Conservation (phyloP, 2,888 invertebrate species). For the Drosophila falleni region DNA sequence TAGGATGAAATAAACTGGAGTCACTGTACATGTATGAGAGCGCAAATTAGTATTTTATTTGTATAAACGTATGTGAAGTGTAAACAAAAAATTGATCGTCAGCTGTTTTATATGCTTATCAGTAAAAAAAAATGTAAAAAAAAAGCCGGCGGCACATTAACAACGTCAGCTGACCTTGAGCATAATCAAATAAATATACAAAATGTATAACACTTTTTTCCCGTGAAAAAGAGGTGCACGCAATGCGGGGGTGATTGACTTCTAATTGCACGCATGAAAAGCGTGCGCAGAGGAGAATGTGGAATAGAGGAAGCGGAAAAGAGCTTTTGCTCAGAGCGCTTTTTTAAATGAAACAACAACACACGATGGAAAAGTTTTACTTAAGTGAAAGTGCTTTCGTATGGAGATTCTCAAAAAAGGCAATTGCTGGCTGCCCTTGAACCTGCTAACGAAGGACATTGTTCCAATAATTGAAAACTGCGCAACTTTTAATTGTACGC, state of each 20-base stretch:
- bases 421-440: slow-evolving; percentile 56
- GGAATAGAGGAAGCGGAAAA: not conserved
- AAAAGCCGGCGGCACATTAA: slow-evolving; percentile 8
- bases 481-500: not conserved
- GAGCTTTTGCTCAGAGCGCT: slow-evolving; percentile 53
- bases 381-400: slow-evolving; percentile 44
- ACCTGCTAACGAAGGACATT: slow-evolving; percentile 55
- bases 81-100: slow-evolving; percentile 66
- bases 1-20: too few relatives aligned
- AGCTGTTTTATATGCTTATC: slow-evolving; percentile 61
- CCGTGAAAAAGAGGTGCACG: slow-evolving; percentile 16
- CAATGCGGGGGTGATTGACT: slow-evolving; percentile 43
- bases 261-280: slow-evolving; percentile 41
- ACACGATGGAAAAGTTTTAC: slow-evolving; percentile 29
- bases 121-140: slow-evolving; percentile 21
- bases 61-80: slow-evolving; percentile 15
- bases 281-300: slow-evolving; percentile 29
- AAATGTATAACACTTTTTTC: slow-evolving; percentile 1
- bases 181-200: slow-evolving; percentile 23
- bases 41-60: not conserved
- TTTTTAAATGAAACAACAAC: slow-evolving; percentile 10
- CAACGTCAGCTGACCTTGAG: slow-evolving; percentile 46
- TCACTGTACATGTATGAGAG: not conserved
- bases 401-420: slow-evolving; percentile 18
- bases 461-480: slow-evolving; percentile 13